Evolutionary conservation across 2,797 vertebrate genomes (phyloP).

Genomic region (Enteromius mattozi): DNA sequence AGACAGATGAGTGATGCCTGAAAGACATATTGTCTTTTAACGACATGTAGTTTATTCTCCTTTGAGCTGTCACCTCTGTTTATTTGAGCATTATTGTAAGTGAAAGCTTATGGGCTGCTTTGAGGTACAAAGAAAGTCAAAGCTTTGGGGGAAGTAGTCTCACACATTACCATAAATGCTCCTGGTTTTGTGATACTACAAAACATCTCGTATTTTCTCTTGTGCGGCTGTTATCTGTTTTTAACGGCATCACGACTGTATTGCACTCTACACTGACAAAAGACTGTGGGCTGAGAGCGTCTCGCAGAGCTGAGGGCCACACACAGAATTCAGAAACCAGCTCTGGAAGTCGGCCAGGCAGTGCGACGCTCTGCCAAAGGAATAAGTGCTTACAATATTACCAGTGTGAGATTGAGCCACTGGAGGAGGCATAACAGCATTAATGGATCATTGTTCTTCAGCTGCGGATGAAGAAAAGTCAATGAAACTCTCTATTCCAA

Average conservation of each 20-base stretch:
- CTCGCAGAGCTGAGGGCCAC: conserved; percentile 36
- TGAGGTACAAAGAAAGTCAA: conserved; percentile 5
- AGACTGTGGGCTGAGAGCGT: conserved; percentile 1
- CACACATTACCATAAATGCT: conserved; percentile 22
- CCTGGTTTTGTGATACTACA: not conserved
- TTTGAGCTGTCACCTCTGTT: conserved; percentile 13
- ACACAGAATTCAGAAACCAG: conserved; percentile 49
- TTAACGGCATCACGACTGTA: not conserved
- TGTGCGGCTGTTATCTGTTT: conserved; percentile 27
- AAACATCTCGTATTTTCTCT: conserved; percentile 5
- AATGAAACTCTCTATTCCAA: conserved; percentile 48
- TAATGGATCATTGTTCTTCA: conserved; percentile 56
- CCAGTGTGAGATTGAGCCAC: conserved; percentile 47
- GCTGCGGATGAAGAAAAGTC: conserved; percentile 39
- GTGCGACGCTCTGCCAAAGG: conserved; percentile 11
- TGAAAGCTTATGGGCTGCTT: conserved; percentile 5
- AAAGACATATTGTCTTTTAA: conserved; percentile 21
- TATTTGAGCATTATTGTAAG: conserved; percentile 19
- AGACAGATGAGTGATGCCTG: not conserved
- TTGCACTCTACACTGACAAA: not conserved
- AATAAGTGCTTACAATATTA: conserved; percentile 50
- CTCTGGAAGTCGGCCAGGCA: conserved; percentile 35
- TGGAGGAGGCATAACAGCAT: conserved; percentile 46
- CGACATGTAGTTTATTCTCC: not conserved
- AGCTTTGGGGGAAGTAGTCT: conserved; percentile 1